Base-by-base conservation (phyloP, 2,888 invertebrate species). In the Tuta absoluta region DNA sequence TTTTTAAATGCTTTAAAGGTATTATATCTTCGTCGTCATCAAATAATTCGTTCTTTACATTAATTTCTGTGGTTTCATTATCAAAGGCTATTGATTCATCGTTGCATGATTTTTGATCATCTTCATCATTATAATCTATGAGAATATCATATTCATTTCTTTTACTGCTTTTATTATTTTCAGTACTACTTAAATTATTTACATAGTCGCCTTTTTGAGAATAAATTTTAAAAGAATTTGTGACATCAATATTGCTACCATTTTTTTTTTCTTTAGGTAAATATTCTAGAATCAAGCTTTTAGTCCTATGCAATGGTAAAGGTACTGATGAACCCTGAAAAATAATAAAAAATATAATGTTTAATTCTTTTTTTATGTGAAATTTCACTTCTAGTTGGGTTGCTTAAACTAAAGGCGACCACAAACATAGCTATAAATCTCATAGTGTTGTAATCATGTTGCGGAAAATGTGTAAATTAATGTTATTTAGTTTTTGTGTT, bases 1-100 rank as follows among this genome's bases (percentile, higher is more conserved):
- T 53, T 23, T 53, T 53, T 5, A 53, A 24, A 23, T 53, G 1
- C 0, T 53, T 23, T 23, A 53, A 53, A 53, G 51, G 51, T 53
- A 23, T 53, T 0, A 51, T 21, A 21, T 51, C 21, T 11, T 10
- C 23, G 1, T 53, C 51, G 14, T 53, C 51, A 53, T 23, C 12
- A 21, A 23, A 23, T 53, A 23, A 23, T 53, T 53, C 51, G 14
- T 11, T 21, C 23, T 53, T 53, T 11, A 53, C 14, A 21, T 11
- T 51, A 51, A 51, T 51, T 23, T 23, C 51, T 51, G 21, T 2
- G 2, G 19, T 21, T 23, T 14, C 14, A 53, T 12, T 23, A 23
- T 53, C 14, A 24, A 23, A 23, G 7, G 14, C 21, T 21, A 51
- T 51, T 12, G 19, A 23, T 53, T 53, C 51, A 14, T 53, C 23